Evolutionary conservation across 1,140 invertebrate species (phyloP), one percentile per base, ranked within the genome.

Genomic region (Choristoneura fumiferana): DNA sequence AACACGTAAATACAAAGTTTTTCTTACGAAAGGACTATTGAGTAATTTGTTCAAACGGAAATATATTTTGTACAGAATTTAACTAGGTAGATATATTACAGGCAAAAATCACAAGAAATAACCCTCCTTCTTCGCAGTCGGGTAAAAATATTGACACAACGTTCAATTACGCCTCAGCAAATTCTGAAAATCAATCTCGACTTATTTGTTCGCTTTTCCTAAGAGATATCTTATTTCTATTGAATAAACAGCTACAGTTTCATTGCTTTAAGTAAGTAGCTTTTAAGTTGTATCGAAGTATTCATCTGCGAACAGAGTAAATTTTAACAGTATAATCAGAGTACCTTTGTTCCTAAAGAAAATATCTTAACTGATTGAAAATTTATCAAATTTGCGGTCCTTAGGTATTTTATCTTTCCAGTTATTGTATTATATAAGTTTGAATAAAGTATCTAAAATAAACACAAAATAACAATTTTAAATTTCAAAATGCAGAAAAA

Each of bases 321-420:
- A n/a, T n/a, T n/a, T n/a, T n/a, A n/a, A n/a, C n/a, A 22, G 17
- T 45, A 18, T 45, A 45, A 45, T 45, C 40, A 45, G 39, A 15
- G 17, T 18, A 18, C 18, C 40, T 45, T 22, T 45, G 40, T 45
- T 29, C 6, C 2, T 29, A 29, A 29, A 15, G n/a, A n/a, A 22
- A 18, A 9, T 45, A 13, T n/a, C 18, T 45, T 45, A 45, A 18
- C 40, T 45, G 39, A 1, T 45, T 29, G 9, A 1, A 17, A 43
- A 43, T 18, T 18, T 22, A 45, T 45, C 10, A 9, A 45, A 45
- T 29, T 29, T 29, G 6, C 22, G 22, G 2, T 3, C 2, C 22
- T 29, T 29, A n/a, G n/a, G n/a, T 29, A 29, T 29, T 29, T 29
- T 29, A 6, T n/a, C n/a, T n/a, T n/a, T n/a, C n/a, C n/a, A n/a